Evolutionary conservation across 2,797 vertebrate genomes (phyloP), one percentile per base, ranked within the genome.

Genomic region (Brachymystax lenok): DNA sequence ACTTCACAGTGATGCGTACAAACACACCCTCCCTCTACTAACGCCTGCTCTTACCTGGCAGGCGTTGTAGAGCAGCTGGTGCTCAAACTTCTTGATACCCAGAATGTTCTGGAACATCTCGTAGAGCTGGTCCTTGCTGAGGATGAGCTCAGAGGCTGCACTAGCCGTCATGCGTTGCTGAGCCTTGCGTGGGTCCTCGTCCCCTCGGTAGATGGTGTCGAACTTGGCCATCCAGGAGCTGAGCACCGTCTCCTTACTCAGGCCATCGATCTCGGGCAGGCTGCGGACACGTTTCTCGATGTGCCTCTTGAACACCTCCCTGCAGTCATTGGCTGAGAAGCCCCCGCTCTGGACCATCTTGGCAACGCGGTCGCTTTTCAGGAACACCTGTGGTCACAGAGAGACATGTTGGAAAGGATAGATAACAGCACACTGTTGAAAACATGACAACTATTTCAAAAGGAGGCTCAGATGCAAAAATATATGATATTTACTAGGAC

Each of bases 171-270:
- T 99, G 79, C 98, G 95, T 80, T 98, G 97, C 91, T 99, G 98
- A 0, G 98, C 98, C 90, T 99, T 99, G 79, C 98, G 95, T 0
- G 98, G 97, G 84, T 99, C 98, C 87, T 99, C 98, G 3, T 99
- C 98, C 0, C 98, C 98, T 0, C 98, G 97, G 91, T 99, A 99
- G 91, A 99, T 99, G 52, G 98, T 97, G 79, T 99, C 98, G 30
- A 99, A 99, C 91, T 99, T 99, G 73, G 98, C 98, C 97, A 99
- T 99, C 98, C 98, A 99, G 76, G 98, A 99, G 91, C 98, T 99
- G 76, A 99, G 95, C 78, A 99, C 98, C 0, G 98, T 99, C 95
- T 99, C 98, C 92, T 99, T 99, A 95, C 98, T 99, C 84, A 99
- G 95, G n/a, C 98, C 98, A 0, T 99, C 98, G 0, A 99, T 99